Percentiles rank a stretch among this genome's conserved stretches.
These are phyloP conservation scores for Halcyon malimbica DNA, from an alignment of 2,113 vertebrate species.

Conservation along the genomic window DNA sequence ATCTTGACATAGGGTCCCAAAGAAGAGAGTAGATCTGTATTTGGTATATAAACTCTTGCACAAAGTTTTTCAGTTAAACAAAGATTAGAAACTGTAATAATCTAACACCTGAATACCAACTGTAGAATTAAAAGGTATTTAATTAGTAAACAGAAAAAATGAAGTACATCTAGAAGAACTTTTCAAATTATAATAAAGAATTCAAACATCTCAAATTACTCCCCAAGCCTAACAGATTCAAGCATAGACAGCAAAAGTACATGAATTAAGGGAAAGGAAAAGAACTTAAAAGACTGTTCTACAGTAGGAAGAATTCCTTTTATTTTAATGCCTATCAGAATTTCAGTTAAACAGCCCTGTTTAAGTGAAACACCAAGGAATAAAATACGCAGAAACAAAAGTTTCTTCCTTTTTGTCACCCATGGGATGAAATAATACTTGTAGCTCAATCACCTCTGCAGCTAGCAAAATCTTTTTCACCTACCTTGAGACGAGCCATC, in stretches of 20 bases:
- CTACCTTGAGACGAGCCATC: constrained; percentile 71
- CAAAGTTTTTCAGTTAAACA: neutral
- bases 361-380: neutral
- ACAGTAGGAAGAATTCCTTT: neutral
- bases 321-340: neutral
- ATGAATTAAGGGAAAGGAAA: neutral
- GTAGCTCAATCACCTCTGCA: neutral
- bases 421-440: neutral
- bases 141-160: neutral
- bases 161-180: neutral
- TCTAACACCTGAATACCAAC: neutral
- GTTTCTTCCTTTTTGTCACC: neutral
- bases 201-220: neutral
- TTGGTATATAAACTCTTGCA: neutral
- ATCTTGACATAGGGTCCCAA: neutral
- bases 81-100: neutral
- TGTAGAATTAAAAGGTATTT: neutral
- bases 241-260: neutral
- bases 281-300: neutral
- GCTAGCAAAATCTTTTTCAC: neutral
- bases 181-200: neutral
- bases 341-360: neutral
- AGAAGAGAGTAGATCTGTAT: neutral
- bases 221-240: neutral
- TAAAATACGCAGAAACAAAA: neutral